Evolutionary conservation across 2,888 invertebrate species (phyloP), one percentile per base, ranked within the genome.

Genomic region (Agrochola lota): DNA sequence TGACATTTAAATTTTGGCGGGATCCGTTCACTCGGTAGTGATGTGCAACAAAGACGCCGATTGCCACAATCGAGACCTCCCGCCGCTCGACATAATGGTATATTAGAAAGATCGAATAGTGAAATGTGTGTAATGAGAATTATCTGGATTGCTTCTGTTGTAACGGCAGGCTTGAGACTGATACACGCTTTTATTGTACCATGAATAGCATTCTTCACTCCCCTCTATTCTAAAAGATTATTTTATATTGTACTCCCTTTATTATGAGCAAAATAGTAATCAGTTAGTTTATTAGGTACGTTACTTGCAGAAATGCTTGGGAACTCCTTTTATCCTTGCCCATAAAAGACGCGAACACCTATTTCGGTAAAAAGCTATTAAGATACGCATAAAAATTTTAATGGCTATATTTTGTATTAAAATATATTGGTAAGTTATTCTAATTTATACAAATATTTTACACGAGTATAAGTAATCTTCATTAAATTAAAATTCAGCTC

Each of bases 1-100:
- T 97, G 97, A 97, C 97, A 97, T 96, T 97, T 96, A 95, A 95
- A 94, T 97, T 97, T 97, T 97, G 93, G 95, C 96, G 95, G 94
- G 94, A 94, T 91, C 88, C 92, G 93, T 90, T 92, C 93, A 89
- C 92, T 92, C 93, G 90, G 94, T 94, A 96, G 96, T 96, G 96
- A 96, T 95, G 95, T 93, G 94, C 95, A 90, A 95, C 95, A 96
- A 95, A 95, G 95, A 93, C 90, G 91, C 93, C 94, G 94, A 94
- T 93, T 92, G 93, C 92, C 88, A 91, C 94, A 92, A 93, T 93
- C 93, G 90, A 88, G 95, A 96, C 96, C 96, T 93, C 96, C 96
- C 93, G 96, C 91, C 84, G 96, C 86, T 94, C 85, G 85, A 90
- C 92, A 96, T 95, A 96, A 96, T 96, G 86, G 93, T 92, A 91